Evolutionary conservation across 2,113 vertebrate species (phyloP), one percentile per base, ranked within the genome.

Genomic region (Pheucticus melanocephalus): DNA sequence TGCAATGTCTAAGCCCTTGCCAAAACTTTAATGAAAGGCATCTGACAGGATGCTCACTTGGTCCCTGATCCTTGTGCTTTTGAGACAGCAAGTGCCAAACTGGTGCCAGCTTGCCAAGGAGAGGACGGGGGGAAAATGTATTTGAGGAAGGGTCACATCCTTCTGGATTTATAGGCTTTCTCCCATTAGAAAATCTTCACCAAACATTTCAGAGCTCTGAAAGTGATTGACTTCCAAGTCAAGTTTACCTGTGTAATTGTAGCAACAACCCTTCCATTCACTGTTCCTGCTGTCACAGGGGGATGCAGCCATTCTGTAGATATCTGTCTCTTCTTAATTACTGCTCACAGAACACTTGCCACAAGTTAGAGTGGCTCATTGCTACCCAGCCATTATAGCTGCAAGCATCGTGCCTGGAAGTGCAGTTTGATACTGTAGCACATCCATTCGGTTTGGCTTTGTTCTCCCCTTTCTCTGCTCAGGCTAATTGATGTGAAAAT

Each of bases 401-500:
- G 88, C 86, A 90, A 81, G 68, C 60, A 10, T 20, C 12, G 1
- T 92, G 77, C 89, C 80, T 86, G 45, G 61, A 91, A 85, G 56
- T 64, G 53, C 11, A 68, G 79, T 76, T 88, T 82, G 86, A 48
- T 75, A 40, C 12, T 86, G 80, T 85, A 25, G 81, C 90, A 14
- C 53, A 70, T 77, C 81, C 87, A 40, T 88, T 91, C 40, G 8
- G 53, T 54, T 94, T 95, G 86, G 71, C 92, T 94, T 80, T 90
- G 81, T 95, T 93, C 70, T 96, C 81, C 83, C 65, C 69, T 95
- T 86, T 35, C 90, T 81, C 22, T 96, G 86, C 65, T 13, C 48
- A 3, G 64, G 50, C 92, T 94, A 95, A 96, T 91, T 88, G 88
- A 95, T 94, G 75, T 81, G 77, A 92, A 94, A 83, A 90, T 91